These are phyloP conservation scores for Hystrix brachyura DNA, from an alignment of 2,113 vertebrate genomes.

Conservation along the genomic window DNA sequence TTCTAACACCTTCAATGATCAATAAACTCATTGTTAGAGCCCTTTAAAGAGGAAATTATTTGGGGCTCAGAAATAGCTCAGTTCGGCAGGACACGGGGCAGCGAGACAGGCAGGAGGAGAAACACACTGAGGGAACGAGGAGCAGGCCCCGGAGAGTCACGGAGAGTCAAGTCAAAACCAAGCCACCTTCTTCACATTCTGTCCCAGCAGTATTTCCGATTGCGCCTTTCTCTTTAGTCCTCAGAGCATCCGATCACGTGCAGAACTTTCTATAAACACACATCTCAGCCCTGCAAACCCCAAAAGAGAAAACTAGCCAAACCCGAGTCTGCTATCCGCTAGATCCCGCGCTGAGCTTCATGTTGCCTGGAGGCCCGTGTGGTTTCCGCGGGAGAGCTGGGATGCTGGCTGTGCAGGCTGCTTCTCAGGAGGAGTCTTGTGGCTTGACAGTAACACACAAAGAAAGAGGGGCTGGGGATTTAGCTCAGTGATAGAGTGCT, in stretches of 20 bases:
- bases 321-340: not conserved
- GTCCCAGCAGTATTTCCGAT: not conserved
- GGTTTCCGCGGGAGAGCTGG: not conserved
- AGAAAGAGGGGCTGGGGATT: no score
- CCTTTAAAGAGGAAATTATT: not conserved
- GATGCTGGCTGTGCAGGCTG: not conserved
- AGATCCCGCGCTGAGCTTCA: not conserved
- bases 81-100: not conserved
- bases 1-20: conserved; percentile 1
- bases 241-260: not conserved
- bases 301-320: not conserved
- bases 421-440: not conserved
- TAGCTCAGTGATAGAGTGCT: no score
- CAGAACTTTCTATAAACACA: not conserved
- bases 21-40: conserved; percentile 8
- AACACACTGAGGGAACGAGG: not conserved
- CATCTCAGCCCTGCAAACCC: not conserved
- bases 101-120: not conserved
- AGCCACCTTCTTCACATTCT: not conserved
- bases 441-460: not conserved
- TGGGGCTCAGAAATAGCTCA: not conserved
- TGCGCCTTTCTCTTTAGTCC: not conserved
- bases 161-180: no score
- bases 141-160: no score
- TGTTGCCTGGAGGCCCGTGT: not conserved